Evolutionary conservation across 2,888 invertebrate genomes (phyloP).

Genomic region (Rhogogaster chlorosoma): DNA sequence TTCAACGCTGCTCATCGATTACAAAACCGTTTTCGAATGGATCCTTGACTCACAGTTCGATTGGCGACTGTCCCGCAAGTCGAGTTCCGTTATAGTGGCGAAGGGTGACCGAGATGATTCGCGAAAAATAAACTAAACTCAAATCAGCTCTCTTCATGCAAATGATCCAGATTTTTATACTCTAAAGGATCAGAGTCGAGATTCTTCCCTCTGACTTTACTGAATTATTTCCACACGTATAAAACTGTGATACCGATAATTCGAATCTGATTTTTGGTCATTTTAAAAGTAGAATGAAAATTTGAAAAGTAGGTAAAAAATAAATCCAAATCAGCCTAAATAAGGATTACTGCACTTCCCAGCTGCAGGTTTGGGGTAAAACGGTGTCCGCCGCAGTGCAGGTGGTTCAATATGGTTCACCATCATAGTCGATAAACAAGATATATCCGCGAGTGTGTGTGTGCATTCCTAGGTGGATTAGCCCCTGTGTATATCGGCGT

Average conservation of each 20-base stretch:
- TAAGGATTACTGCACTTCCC: background rate
- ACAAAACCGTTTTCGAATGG: background rate
- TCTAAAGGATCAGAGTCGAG: too few species aligned
- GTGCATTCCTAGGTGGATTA: slow-evolving; percentile 22
- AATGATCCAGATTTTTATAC: too few species aligned
- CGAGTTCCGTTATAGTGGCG: background rate
- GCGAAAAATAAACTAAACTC: background rate
- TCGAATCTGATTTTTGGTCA: too few species aligned
- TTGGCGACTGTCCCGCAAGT: background rate
- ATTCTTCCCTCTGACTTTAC: too few species aligned
- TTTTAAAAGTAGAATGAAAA: too few species aligned
- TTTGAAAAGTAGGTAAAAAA: background rate
- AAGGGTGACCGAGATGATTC: background rate
- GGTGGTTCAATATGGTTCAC: background rate
- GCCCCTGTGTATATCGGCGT: background rate
- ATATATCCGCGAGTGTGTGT: background rate
- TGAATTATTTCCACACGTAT: too few species aligned
- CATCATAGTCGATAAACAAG: background rate
- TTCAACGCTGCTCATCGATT: background rate
- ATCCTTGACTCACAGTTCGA: background rate
- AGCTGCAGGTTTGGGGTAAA: background rate
- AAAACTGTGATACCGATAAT: too few species aligned
- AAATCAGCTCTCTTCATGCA: background rate
- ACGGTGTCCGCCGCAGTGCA: background rate
- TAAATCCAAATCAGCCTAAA: background rate